phyloP scores from a whole-genome alignment of 2,113 vertebrate species.

The Oncorhynchus gorbuscha region DNA sequence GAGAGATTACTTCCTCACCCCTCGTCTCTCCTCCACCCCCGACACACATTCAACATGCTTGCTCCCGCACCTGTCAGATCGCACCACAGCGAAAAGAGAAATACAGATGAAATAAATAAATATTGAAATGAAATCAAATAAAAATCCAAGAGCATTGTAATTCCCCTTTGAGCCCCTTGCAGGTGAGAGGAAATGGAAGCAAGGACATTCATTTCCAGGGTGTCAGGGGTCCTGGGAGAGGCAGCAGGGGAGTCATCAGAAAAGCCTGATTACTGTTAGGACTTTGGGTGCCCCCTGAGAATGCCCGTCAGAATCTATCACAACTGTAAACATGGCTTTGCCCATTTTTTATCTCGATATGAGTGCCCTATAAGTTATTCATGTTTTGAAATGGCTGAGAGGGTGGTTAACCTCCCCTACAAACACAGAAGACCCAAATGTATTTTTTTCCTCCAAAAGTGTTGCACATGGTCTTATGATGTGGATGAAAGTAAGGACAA shows the following conservation, averaged over 20 bases:
- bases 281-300: conserved; percentile 16
- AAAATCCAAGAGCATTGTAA: conserved; percentile 24
- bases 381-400: conserved; percentile 13
- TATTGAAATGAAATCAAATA: conserved; percentile 44
- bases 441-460: no score
- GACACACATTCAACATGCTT: background rate
- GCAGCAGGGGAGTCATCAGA: conserved; percentile 36
- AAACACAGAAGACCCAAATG: background rate
- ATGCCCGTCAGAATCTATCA: background rate
- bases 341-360: no score
- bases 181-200: conserved; percentile 41
- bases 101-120: conserved; percentile 37
- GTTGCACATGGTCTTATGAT: no score
- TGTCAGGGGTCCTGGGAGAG: conserved; percentile 20
- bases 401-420: conserved; percentile 20
- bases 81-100: conserved; percentile 9
- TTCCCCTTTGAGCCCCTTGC: conserved; percentile 31
- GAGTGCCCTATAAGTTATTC: background rate
- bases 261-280: conserved; percentile 44
- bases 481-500: no score
- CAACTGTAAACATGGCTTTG: background rate
- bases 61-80: conserved; percentile 12
- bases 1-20: conserved; percentile 43
- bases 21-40: conserved; percentile 14
- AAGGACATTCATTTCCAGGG: conserved; percentile 46